Base-by-base conservation (phyloP, 2,113 vertebrate genomes). In the Chitala chitala region DNA sequence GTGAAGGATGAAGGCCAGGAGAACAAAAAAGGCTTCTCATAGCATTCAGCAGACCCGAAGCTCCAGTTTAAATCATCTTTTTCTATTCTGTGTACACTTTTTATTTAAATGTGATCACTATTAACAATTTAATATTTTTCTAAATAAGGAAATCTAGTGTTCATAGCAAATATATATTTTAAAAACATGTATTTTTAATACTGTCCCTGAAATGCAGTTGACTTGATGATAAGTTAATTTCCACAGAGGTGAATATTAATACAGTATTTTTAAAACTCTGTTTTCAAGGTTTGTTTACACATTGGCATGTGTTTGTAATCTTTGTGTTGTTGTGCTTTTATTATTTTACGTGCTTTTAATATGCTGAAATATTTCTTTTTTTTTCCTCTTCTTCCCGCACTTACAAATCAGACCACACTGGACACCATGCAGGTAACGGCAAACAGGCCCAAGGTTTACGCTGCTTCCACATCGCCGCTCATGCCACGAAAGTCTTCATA, bases 361-460 rank as follows among this genome's bases (percentile, higher is more conserved):
- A 15, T 17, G 26, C n/a, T 9, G 29, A n/a, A 24, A 69, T 7
- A 69, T 69, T 20, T 69, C 10, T 46, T 68, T 13, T 24, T 69
- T 13, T 83, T 76, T 68, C 75, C 53, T 46, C 31, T 87, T 82
- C 86, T 83, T 79, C 86, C 81, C 79, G 83, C 84, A 76, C 86
- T 84, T 83, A n/a, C 80, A 82, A 79, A 83, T 88, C 91, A 98
- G 96, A 94, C 86, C 84, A 93, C 95, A 84, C 86, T 98, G 96
- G 95, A 99, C 90, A 94, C 92, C 90, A 96, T 99, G 94, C 96
- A 98, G 96, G 96, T 98, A 98, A 75, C 83, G 24, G 73, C 76
- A 65, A 79, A 66, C 12, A 46, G 76, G 66, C 51, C 15, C n/a
- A 54, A 75, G 51, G 42, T 72, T 80, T 12, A 64, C 31, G 10